Evolutionary conservation across 1,140 invertebrate genomes (phyloP), one percentile per base, ranked within the genome.

Genomic region (Drosophila leontia): DNA sequence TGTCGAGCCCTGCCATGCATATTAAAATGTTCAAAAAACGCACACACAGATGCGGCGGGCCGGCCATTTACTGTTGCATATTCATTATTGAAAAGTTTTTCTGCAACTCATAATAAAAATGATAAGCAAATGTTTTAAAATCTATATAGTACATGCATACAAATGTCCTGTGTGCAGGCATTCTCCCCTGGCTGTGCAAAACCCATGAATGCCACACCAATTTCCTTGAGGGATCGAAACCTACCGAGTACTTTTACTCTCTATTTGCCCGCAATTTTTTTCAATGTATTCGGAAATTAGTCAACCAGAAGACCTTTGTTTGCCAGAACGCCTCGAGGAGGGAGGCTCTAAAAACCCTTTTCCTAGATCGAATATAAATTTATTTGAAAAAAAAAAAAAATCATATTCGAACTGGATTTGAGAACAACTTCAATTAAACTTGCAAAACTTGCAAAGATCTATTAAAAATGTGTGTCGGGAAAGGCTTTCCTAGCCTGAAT

Each of bases 1-100:
- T 88, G 84, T 83, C 84, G 78, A 67, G 56, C 59, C 71, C 70
- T 83, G 83, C 84, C 84, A 87, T 88, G 84, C 80, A 87, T 87
- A 87, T 87, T 87, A 87, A 87, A 87, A 88, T 88, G 84, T 88
- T 82, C 44, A 86, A 87, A 88, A 82, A 80, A 78, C 41, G 41
- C n/a, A 51, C 37, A 55, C 39, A 61, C 32, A 62, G 50, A 59
- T 55, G 26, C 57, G 37, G 55, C 44, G 37, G 32, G 48, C 59
- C 47, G 59, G 75, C 75, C 75, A 78, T 81, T 81, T 78, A 85
- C 82, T 68, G 65, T 82, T 78, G 82, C 69, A 79, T 82, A 86
- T 86, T 86, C 79, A 87, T 87, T 87, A 87, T 87, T 82, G 57
- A 86, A 85, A 75, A 81, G 58, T 75, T 86, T 81, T 78, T 68